Evolutionary conservation across 2,888 invertebrate species (phyloP), one percentile per base, ranked within the genome.

Genomic region (Mamestra brassicae): DNA sequence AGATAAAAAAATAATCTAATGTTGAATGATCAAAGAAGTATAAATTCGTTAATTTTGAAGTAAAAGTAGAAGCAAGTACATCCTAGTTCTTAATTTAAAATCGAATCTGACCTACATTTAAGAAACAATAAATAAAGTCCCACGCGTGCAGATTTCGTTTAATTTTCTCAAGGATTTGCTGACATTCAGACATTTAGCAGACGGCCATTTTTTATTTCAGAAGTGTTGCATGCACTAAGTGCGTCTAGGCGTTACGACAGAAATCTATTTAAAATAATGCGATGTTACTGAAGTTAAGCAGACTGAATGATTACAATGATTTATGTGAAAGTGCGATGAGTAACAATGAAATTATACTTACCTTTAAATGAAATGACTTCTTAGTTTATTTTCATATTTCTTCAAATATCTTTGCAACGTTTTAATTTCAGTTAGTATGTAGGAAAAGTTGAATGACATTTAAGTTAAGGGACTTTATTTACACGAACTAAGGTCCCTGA

Each of bases 101-200:
- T 50, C 52, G 34, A 60, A 79, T 60, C 52, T 80, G 79, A 79
- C 83, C 80, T 67, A 83, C n/a, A 60, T 83, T 81, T 57, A 68
- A 58, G 38, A 66, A 58, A 60, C 52, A 74, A 74, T 70, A 78
- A 82, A 82, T 68, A 73, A 47, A 61, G 34, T 54, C 71, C 63
- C 58, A 82, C 78, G 50, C 62, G 15, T 66, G 36, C 55, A 78
- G 17, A 73, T 77, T 66, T 45, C 42, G 10, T 38, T 15, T 36
- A 26, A 62, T 66, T 64, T 78, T 66, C 47, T 80, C 66, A 82
- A 82, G 76, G 84, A 11, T 63, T 34, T 8, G n/a, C 74, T 55
- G 71, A 57, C 62, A 52, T 63, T 52, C 54, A 61, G 82, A 84
- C 42, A 71, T 36, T 60, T 2, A 60, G 26, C 81, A 82, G 81